These are phyloP conservation scores for Protophormia terraenovae DNA, from an alignment of 2,888 invertebrate genomes.

Conservation along the genomic window DNA sequence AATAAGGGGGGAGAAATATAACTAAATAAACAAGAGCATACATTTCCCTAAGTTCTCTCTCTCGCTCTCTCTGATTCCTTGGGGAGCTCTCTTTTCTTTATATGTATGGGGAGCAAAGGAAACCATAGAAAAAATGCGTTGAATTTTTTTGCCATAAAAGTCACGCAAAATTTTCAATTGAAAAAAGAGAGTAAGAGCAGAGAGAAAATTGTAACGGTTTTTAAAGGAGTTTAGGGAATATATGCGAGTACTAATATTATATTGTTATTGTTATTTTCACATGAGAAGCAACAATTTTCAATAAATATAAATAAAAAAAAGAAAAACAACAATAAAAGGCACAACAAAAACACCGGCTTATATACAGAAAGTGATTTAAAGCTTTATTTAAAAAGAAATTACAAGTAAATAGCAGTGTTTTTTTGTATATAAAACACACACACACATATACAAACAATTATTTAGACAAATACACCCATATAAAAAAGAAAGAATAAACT, in stretches of 20 bases:
- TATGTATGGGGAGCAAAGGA: not conserved
- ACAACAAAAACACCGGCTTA: constrained; percentile 57
- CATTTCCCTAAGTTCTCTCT: not conserved
- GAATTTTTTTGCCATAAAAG: not conserved
- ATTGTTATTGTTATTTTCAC: constrained; percentile 39
- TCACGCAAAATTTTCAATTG: not conserved
- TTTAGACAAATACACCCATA: not conserved
- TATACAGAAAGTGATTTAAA: constrained; percentile 46
- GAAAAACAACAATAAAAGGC: not conserved
- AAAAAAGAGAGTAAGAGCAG: not conserved
- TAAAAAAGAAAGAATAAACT: not conserved
- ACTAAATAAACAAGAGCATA: not conserved
- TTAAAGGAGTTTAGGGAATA: not conserved
- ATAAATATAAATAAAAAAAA: constrained; percentile 42
- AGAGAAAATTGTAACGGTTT: not conserved
- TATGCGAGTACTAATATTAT: not conserved
- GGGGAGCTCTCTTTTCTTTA: not conserved
- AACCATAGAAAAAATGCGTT: not conserved
- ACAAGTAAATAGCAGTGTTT: constrained; percentile 25
- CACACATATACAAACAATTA: not conserved
- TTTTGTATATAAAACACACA: too few relatives aligned
- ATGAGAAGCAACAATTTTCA: constrained; percentile 67
- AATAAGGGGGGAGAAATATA: not conserved
- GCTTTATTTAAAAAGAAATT: constrained; percentile 43
- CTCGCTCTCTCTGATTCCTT: not conserved